Evolutionary conservation across 2,888 invertebrate genomes (phyloP), one percentile per base, ranked within the genome.

Genomic region (Nipponacmea schrenckii): DNA sequence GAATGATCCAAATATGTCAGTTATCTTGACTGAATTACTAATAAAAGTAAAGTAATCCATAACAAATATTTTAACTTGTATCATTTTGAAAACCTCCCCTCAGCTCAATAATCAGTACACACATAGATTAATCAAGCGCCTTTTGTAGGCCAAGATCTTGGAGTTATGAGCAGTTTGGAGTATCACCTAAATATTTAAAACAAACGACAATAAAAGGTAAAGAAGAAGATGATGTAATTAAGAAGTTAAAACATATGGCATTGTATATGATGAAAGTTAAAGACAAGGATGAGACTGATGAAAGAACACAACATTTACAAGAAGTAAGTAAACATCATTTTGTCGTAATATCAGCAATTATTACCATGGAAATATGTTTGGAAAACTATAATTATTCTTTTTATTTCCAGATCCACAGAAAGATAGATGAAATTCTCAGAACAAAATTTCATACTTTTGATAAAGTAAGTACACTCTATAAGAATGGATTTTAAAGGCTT

Each of bases 371-470:
- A 39, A 39, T 7, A 39, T 39, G 10, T 1, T 39, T 39, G 4
- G 1, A 7, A 39, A 8, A 39, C 10, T 39, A 1, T 8, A 5
- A 39, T 39, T 39, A 39, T 39, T 39, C 39, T 39, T 39, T 31
- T 5, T 39, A 62, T 12, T 76, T 81, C 62, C 76, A 83, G 83
- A 67, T 82, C 10, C 71, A 79, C 31, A 70, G 45, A 10, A 70
- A 74, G 31, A 50, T 84, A 20, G 78, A 80, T 39, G 81, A 83
- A 24, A 45, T 84, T 62, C 81, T 84, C 69, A 77, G 75, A 67
- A 77, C 71, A 26, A 80, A 76, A 63, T 81, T 83, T 67, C 82
- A 83, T 68, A 77, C 79, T n/a, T 80, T 84, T 75, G 84, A 84
- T 70, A 82, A 82, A 77, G 82, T 81, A 74, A 70, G 73, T 45